Evolutionary conservation across 2,888 invertebrate genomes (phyloP).

Genomic region (Caenorhabditis japonica): DNA sequence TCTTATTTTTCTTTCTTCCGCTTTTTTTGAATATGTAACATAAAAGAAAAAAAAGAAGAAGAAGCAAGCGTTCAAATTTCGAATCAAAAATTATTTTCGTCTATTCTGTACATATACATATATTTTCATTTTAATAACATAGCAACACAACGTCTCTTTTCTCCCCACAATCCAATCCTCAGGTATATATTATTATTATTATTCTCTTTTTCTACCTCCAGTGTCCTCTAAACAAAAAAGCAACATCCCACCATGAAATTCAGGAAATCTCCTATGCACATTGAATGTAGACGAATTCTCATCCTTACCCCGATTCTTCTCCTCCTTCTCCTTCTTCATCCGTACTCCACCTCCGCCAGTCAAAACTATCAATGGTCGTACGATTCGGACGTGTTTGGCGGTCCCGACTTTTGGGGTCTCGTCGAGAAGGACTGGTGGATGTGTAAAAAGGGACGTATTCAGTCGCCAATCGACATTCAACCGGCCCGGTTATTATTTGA

Average conservation of each 20-base stretch:
- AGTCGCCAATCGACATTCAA: constrained; percentile 96
- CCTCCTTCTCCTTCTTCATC: not conserved
- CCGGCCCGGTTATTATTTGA: constrained; percentile 93
- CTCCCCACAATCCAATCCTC: too few relatives aligned
- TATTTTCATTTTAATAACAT: too few relatives aligned
- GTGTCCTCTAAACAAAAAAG: not conserved
- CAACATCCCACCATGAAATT: not conserved
- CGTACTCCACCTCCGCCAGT: not conserved
- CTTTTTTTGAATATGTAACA: too few relatives aligned
- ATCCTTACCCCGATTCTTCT: constrained; percentile 12
- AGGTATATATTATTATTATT: too few relatives aligned
- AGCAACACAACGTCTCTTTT: too few relatives aligned
- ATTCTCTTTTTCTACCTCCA: too few relatives aligned
- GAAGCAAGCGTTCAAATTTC: constrained; percentile 15
- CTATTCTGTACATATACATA: too few relatives aligned
- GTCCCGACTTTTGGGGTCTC: constrained; percentile 94
- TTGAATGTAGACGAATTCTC: constrained; percentile 39
- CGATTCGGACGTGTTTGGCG: constrained; percentile 64
- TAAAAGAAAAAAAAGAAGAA: not conserved
- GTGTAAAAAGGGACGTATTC: constrained; percentile 94
- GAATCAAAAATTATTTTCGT: constrained; percentile 16
- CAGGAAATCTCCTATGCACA: constrained; percentile 45
- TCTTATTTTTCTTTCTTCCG: too few relatives aligned
- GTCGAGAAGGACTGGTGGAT: constrained; percentile 97
- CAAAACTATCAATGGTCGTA: constrained; percentile 66